Evolutionary conservation across 2,797 vertebrate genomes (phyloP).

Genomic region (Pseudochirops cupreus): DNA sequence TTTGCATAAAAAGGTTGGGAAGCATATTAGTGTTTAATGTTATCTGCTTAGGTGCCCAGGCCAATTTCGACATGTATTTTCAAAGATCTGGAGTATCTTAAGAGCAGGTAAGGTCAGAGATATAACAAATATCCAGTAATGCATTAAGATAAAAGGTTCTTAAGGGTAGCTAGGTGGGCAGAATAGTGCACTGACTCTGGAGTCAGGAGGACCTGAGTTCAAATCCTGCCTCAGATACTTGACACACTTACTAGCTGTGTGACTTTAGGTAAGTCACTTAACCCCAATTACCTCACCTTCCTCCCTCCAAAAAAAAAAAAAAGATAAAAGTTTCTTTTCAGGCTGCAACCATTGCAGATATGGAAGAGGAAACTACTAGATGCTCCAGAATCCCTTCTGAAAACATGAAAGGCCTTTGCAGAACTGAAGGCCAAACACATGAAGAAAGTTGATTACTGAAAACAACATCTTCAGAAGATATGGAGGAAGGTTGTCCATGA

Average conservation of each 20-base stretch:
- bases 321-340: background rate
- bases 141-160: background rate
- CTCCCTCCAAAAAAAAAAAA: no score
- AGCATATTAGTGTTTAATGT: background rate
- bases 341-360: background rate
- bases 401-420: background rate
- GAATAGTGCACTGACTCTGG: no score
- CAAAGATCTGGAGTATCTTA: background rate
- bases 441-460: background rate
- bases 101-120: background rate
- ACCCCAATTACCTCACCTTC: no score
- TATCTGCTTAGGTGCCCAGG: background rate
- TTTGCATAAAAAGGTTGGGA: conserved; percentile 21
- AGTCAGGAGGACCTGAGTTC: no score
- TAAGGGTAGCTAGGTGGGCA: background rate
- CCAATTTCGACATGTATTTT: background rate
- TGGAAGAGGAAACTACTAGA: background rate
- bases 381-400: background rate
- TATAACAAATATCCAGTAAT: no score
- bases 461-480: background rate
- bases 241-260: no score
- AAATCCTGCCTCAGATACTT: no score
- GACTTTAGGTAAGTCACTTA: no score
- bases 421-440: background rate
- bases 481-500: background rate